A percentile compares a stretch with the other conserved stretches of the same genome.
phyloP scores from a whole-genome alignment of 2,888 invertebrate species.

The Coelopa pilipes region DNA sequence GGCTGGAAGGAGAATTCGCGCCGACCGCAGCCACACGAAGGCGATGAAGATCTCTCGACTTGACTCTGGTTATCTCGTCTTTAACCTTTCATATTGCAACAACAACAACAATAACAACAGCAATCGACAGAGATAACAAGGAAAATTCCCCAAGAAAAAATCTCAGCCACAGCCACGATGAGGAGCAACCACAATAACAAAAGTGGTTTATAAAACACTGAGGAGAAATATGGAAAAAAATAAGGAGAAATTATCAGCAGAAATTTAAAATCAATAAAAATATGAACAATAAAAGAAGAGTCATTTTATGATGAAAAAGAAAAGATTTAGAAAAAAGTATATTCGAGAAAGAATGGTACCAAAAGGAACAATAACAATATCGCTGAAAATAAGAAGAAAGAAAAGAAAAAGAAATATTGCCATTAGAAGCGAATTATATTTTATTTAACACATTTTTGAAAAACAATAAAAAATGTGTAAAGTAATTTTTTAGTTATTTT shows the following conservation, averaged over 20 bases:
- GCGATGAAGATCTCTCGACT: conserved; percentile 10
- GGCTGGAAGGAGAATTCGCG: too few relatives aligned
- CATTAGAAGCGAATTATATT: too few relatives aligned
- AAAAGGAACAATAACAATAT: neutral
- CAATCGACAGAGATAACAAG: neutral
- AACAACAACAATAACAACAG: neutral
- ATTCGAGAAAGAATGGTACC: neutral
- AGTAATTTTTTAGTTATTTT: too few relatives aligned
- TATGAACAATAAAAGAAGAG: neutral
- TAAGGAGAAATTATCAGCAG: neutral
- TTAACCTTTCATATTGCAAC: conserved; percentile 8
- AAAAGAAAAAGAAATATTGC: neutral
- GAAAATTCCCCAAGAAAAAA: neutral
- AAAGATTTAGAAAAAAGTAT: neutral
- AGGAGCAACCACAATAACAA: too few relatives aligned
- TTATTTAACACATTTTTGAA: too few relatives aligned
- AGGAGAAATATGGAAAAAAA: neutral
- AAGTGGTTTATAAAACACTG: too few relatives aligned
- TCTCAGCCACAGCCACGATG: neutral
- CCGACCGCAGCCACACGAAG: neutral
- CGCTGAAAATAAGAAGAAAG: neutral
- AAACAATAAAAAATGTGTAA: too few relatives aligned
- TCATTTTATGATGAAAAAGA: neutral
- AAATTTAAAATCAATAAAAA: neutral
- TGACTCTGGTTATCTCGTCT: conserved; percentile 5